Percentiles rank a stretch among this genome's conserved stretches.
Conservation (phyloP, 2,113 vertebrate genomes). For the Gopherus flavomarginatus region DNA sequence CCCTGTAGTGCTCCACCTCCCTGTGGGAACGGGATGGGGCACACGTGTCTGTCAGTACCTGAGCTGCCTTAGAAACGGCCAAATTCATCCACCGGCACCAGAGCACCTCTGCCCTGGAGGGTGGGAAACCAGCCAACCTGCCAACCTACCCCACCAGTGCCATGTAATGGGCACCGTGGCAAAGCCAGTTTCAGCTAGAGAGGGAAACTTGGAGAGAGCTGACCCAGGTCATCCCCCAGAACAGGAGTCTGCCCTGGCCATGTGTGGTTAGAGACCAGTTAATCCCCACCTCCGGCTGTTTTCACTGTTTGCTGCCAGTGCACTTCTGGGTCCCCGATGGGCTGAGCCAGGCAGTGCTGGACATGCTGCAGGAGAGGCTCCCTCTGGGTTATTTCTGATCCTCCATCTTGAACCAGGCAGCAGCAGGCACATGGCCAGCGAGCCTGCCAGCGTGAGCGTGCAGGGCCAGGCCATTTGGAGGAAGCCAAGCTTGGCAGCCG, state of each 20-base stretch:
- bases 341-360: neutral
- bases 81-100: neutral
- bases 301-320: neutral
- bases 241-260: neutral
- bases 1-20: neutral
- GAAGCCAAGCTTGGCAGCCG: neutral
- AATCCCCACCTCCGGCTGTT: neutral
- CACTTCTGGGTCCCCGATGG: neutral
- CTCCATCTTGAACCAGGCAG: neutral
- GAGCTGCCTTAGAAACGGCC: neutral
- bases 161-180: neutral
- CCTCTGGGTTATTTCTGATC: neutral
- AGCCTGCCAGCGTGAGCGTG: neutral
- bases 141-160: neutral
- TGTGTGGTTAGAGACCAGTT: neutral
- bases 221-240: neutral
- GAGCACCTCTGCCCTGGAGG: neutral
- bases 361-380: neutral
- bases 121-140: neutral
- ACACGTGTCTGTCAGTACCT: neutral
- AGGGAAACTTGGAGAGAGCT: neutral
- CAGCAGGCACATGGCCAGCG: neutral
- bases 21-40: neutral
- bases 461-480: neutral
- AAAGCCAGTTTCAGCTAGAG: neutral